Conservation (phyloP, 2,113 vertebrate species). For the Rhea americana region DNA sequence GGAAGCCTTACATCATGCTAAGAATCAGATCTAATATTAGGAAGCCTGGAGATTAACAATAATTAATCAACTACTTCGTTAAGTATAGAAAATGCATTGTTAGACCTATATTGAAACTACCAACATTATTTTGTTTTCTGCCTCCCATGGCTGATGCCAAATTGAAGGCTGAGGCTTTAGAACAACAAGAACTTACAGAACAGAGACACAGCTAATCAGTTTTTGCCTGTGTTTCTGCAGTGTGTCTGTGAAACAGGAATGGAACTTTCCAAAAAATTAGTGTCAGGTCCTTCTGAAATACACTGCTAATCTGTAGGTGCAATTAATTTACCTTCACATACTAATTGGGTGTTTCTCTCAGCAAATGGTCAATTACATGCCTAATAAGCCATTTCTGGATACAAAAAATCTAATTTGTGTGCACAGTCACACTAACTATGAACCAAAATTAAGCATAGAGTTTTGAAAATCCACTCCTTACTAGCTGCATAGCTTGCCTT, state of each 20-base stretch:
- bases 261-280: neutral
- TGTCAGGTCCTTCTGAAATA: neutral
- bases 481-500: neutral
- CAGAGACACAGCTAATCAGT: neutral
- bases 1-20: neutral
- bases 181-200: neutral
- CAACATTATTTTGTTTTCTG: neutral
- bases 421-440: neutral
- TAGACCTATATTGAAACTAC: neutral
- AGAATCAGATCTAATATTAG: neutral
- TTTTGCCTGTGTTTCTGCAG: neutral
- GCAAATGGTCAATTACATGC: neutral
- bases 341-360: neutral
- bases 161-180: constrained; percentile 3
- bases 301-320: neutral
- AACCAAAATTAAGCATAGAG: neutral
- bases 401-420: constrained; percentile 3
- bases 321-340: neutral
- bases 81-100: neutral
- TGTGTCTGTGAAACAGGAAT: neutral
- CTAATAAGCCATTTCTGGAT: neutral
- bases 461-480: neutral
- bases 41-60: neutral
- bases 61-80: constrained; percentile 16
- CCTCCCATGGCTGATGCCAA: neutral